These are phyloP conservation scores for Eucriotettix oculatus DNA, from an alignment of 2,888 invertebrate species.

Conservation along the genomic window DNA sequence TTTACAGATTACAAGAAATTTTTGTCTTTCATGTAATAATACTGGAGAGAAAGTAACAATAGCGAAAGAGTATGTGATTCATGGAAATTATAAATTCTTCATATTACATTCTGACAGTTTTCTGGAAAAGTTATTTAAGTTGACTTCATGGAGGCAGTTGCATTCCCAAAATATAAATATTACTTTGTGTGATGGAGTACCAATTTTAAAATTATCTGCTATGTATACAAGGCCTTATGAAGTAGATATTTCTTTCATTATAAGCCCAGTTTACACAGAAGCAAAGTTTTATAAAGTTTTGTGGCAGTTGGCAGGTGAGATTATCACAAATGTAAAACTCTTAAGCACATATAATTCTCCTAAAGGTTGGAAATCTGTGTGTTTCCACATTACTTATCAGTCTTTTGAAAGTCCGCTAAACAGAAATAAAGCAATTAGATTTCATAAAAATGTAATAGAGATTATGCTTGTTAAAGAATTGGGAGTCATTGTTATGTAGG, in stretches of 20 bases:
- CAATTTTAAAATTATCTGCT: constrained; percentile 2
- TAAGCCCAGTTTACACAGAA: constrained; percentile 3
- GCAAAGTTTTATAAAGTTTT: constrained; percentile 19
- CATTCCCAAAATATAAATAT: constrained; percentile 3
- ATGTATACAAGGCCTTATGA: constrained; percentile 18
- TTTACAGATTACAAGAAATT: no score
- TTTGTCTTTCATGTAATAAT: no score
- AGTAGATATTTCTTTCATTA: constrained; percentile 23
- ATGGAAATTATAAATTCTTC: neutral
- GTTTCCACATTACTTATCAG: constrained; percentile 24
- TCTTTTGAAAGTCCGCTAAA: constrained; percentile 22
- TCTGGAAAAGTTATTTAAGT: constrained; percentile 7
- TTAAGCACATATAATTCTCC: constrained; percentile 20
- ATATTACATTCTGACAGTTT: constrained; percentile 7
- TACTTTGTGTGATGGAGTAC: neutral
- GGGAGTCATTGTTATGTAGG: constrained; percentile 3
- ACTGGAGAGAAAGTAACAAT: no score
- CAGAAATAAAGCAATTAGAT: constrained; percentile 21
- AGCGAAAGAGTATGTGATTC: no score
- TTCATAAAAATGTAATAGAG: constrained; percentile 23
- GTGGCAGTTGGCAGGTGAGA: constrained; percentile 21
- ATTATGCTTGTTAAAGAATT: constrained; percentile 15
- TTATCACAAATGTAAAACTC: constrained; percentile 21
- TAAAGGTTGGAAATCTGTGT: constrained; percentile 18
- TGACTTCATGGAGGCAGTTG: constrained; percentile 14